Base-by-base conservation (phyloP, 2,797 vertebrate species). In the Ctenopoma kingsleyae region DNA sequence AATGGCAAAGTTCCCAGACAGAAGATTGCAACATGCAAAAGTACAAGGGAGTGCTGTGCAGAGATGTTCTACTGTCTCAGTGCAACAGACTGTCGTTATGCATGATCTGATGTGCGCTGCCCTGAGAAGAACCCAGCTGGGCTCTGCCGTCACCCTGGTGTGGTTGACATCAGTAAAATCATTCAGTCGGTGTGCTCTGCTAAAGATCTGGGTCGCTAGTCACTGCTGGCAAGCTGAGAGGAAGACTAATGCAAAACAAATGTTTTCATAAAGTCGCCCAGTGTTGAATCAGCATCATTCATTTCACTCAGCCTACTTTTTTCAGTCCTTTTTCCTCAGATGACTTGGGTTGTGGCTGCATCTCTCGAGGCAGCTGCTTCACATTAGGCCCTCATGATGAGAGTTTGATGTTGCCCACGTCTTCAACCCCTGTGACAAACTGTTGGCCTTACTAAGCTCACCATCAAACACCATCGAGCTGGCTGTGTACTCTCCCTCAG, bases 261-360 rank as follows among this genome's bases (percentile, higher is more conserved):
- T 92, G 90, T 93, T 91, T 91, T 89, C 71, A 69, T 80, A 78
- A 80, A 89, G 71, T 76, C 67, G 66, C 79, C 66, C 84, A n/a
- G 72, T 81, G 85, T 80, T 87, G 89, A 94, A 89, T 93, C 91
- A 91, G 89, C 88, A 83, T 87, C 89, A 88, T 78, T 88, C 81
- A 79, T 85, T 77, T 73, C 65, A 64, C 73, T 64, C 59, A 47
- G 60, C 52, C 82, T 63, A 72, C 57, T 85, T 81, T 78, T 75
- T 68, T 66, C 36, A 13, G n/a, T 12, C 10, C 40, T 2, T 67
- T 54, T 51, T 23, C 15, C 12, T 51, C 67, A 56, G 68, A 74
- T 71, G 82, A 85, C 83, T 84, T 27, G 75, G 72, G 73, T 55
- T 76, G 57, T 38, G 66, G 84, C 59, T 54, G 54, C n/a, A 38